Conservation (phyloP, 2,888 invertebrate species). For the Orthonychiurus folsomi region DNA sequence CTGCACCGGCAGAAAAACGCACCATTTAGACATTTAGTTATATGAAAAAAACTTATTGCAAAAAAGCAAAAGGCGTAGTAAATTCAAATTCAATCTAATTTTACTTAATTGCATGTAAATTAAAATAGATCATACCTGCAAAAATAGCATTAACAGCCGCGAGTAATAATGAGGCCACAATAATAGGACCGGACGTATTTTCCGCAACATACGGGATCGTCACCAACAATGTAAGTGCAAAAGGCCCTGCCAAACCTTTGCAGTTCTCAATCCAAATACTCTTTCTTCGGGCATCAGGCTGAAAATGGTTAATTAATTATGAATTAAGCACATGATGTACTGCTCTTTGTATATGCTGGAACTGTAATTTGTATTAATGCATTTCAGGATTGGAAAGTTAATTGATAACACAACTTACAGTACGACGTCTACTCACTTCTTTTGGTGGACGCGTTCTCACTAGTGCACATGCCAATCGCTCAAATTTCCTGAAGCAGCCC, state of each 20-base stretch:
- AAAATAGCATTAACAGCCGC: constrained; percentile 35
- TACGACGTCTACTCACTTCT: too few species aligned
- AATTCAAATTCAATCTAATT: background rate
- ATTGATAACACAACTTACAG: too few species aligned
- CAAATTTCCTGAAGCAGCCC: constrained; percentile 37
- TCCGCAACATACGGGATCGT: constrained; percentile 38
- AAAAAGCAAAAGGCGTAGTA: too few species aligned
- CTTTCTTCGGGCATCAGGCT: constrained; percentile 19
- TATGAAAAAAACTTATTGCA: too few species aligned
- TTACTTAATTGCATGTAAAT: too few species aligned
- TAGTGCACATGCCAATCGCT: constrained; percentile 38
- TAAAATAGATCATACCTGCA: constrained; percentile 28
- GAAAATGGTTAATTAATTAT: background rate
- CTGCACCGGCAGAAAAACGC: too few species aligned
- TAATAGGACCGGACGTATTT: constrained; percentile 38
- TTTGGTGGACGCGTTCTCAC: constrained; percentile 36
- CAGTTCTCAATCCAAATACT: constrained; percentile 35
- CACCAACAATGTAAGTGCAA: constrained; percentile 35
- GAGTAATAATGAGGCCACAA: constrained; percentile 36
- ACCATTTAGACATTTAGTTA: too few species aligned
- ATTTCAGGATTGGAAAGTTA: constrained; percentile 8
- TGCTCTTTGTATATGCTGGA: too few species aligned
- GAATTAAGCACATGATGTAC: background rate
- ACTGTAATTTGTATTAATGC: too few species aligned
- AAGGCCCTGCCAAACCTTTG: constrained; percentile 37